Base-by-base conservation (phyloP, 2,113 vertebrate genomes). In the Ctenodactylus gundi region DNA sequence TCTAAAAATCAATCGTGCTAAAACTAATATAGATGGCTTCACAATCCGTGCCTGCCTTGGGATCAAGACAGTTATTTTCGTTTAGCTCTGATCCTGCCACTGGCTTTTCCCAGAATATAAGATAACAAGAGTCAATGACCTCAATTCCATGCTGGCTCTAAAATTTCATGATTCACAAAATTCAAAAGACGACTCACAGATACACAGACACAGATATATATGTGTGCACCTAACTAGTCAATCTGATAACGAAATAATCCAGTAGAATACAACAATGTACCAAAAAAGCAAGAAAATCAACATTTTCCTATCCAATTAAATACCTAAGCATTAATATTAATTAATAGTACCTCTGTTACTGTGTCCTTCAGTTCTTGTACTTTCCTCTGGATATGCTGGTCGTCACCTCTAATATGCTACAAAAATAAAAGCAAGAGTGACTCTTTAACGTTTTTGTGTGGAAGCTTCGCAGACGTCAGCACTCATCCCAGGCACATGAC, bases 291-390 rank as follows among this genome's bases (percentile, higher is more conserved):
- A 87, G 6, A 67, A 60, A 86, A 92, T 49, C 9, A 81, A 41
- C 27, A 58, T 84, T 91, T 93, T 34, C 95, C 14, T 39, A 75
- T 76, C 17, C 62, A 6, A 0, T n/a, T 85, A 25, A 64, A 65
- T 75, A 7, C 21, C 3, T 70, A 60, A 57, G 12, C 6, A 34
- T 41, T 62, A 15, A 53, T 0, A 44, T 51, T 53, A 72, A 51
- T 29, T 10, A 72, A 27, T 25, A 10, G 0, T 98, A 99, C 98
- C 98, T 98, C 25, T 86, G 95, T 64, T 44, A 98, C 96, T 86
- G 98, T 98, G 65, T 80, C 97, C 92, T 97, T 98, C 97, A 99
- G 95, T 31, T 86, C 58, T 53, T 97, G 92, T 82, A 99, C 73
- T 18, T 98, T 98, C 62, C n/a, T 96, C 87, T 97, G 96, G 72